phyloP scores from a whole-genome alignment of 2,888 invertebrate genomes.

The Drosophila nr. fundita region DNA sequence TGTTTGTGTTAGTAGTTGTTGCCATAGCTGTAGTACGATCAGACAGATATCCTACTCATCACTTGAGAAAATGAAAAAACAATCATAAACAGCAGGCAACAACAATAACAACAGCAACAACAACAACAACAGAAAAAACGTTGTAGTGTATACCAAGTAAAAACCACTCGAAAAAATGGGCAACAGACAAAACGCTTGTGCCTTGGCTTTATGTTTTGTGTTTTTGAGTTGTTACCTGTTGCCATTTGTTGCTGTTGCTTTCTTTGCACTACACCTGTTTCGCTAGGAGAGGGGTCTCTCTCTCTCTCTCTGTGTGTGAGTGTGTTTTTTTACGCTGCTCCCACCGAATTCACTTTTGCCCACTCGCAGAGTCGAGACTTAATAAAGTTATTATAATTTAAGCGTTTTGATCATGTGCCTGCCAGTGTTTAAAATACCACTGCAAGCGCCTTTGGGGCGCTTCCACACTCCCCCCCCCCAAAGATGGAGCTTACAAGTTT shows the following conservation, averaged over 20 bases:
- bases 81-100: conserved; percentile 78
- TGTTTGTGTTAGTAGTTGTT: conserved; percentile 33
- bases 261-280: conserved; percentile 76
- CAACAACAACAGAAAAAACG: neutral
- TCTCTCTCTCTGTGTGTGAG: conserved; percentile 10
- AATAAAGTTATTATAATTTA: conserved; percentile 84
- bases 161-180: conserved; percentile 69
- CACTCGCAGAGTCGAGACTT: conserved; percentile 68
- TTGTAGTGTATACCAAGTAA: conserved; percentile 70
- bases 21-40: conserved; percentile 59
- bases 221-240: conserved; percentile 63
- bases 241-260: conserved; percentile 66
- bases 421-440: conserved; percentile 78
- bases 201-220: conserved; percentile 42
- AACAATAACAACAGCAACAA: conserved; percentile 46
- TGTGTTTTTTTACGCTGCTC: conserved; percentile 27
- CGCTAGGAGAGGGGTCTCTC: conserved; percentile 29
- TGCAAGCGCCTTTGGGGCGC: conserved; percentile 60
- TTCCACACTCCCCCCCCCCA: neutral
- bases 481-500: conserved; percentile 39
- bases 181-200: conserved; percentile 52
- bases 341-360: conserved; percentile 65
- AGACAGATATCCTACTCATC: conserved; percentile 82
- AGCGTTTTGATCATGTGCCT: conserved; percentile 83
- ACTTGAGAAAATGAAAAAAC: conserved; percentile 81